phyloP scores from a whole-genome alignment of 2,888 invertebrate species.

The Mimachlamys varia region DNA sequence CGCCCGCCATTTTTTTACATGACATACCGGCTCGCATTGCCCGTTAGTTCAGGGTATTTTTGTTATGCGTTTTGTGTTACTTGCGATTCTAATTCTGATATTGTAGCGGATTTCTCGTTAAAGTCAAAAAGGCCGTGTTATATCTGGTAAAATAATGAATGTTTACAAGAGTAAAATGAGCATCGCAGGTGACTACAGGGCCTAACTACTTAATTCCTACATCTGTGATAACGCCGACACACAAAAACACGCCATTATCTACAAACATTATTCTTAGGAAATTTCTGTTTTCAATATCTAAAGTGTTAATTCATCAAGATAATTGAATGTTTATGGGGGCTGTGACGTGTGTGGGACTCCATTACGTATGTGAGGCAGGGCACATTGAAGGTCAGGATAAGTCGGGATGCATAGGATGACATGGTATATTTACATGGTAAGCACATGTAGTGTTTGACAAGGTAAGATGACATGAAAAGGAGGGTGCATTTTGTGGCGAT shows the following conservation, averaged over 20 bases:
- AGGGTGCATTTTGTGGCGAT: too few species aligned
- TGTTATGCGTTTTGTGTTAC: constrained; percentile 28
- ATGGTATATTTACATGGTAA: not conserved
- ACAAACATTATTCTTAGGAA: constrained; percentile 27
- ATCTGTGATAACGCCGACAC: constrained; percentile 8
- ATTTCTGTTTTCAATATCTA: constrained; percentile 31
- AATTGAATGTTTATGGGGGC: constrained; percentile 20
- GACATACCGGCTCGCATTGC: constrained; percentile 28
- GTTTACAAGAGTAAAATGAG: constrained; percentile 34
- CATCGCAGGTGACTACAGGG: constrained; percentile 31
- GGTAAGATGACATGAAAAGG: too few species aligned
- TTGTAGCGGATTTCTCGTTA: constrained; percentile 31
- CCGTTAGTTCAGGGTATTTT: constrained; percentile 24
- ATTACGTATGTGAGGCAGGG: not conserved
- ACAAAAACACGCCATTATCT: constrained; percentile 31
- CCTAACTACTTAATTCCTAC: constrained; percentile 28
- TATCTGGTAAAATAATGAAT: constrained; percentile 31
- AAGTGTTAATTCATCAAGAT: constrained; percentile 33
- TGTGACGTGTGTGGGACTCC: constrained; percentile 1
- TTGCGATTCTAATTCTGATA: constrained; percentile 28
- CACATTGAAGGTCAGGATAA: not conserved
- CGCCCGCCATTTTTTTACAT: constrained; percentile 14
- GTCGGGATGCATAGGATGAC: not conserved
- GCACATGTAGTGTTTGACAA: too few species aligned
- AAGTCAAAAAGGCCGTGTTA: constrained; percentile 28